Evolutionary conservation across 1,140 invertebrate species (phyloP), one percentile per base, ranked within the genome.

Genomic region (Ruditapes philippinarum): DNA sequence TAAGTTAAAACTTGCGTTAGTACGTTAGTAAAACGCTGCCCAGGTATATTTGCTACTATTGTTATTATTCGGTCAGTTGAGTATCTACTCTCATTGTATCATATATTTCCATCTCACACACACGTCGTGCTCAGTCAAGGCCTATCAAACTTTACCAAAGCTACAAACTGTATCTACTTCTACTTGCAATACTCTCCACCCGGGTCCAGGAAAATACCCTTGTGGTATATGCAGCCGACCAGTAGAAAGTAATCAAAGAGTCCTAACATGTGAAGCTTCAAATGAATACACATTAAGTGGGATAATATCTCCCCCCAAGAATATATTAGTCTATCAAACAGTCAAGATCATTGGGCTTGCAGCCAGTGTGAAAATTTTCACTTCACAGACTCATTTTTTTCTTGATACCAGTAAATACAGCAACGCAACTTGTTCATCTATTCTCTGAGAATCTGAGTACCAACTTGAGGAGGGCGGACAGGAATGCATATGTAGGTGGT

Each of bases 341-440:
- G 76, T 28, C n/a, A 9, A 4, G 76, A 45, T 49, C n/a, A n/a
- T 49, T 79, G 76, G 76, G 31, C 49, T 31, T n/a, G n/a, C 45
- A 45, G 40, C 31, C 5, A 9, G 22, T 79, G 76, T 79, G 76
- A 79, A 49, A 25, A 25, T 54, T 79, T 79, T 54, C 76, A 45
- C 49, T 79, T 79, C 45, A 7, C 40, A 28, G 76, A 79, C 76
- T 42, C 76, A 22, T n/a, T 79, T 79, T 51, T 79, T 79, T 54
- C 31, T 33, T 5, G 76, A 42, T 79, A 51, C 70, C 19, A 74
- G 70, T 36, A 22, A 33, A 12, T 74, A 12, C 25, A 33, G 70
- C 70, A 38, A 36, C 28, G 17, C 25, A 14, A 74, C 45, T 45
- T 7, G 17, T 9, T 42, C 17, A 28, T 79, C 76, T 40, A 33